phyloP scores from a whole-genome alignment of 37 sponge, comb jelly and placozoan genomes.

The Dysidea cf. avara region DNA sequence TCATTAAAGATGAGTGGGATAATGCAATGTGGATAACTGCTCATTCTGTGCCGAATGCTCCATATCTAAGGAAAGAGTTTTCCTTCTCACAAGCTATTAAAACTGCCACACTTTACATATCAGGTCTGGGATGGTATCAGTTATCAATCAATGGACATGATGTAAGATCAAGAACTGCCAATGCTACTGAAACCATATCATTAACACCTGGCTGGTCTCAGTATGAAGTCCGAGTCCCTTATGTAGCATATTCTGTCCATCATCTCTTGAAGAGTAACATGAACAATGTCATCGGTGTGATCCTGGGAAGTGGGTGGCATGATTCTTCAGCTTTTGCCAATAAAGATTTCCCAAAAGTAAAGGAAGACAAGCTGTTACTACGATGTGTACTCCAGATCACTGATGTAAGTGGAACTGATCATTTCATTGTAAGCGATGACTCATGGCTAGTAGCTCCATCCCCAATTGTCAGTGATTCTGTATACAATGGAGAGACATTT shows the following conservation, averaged over 20 bases:
- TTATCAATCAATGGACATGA: slow-evolving; percentile 53
- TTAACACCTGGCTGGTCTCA: slow-evolving; percentile 71
- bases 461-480: slow-evolving; percentile 17
- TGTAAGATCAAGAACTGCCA: background rate
- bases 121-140: slow-evolving; percentile 55
- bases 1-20: slow-evolving; percentile 17
- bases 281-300: slow-evolving; percentile 18
- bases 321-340: slow-evolving; percentile 14
- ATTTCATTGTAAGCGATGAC: slow-evolving; percentile 19
- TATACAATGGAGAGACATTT: slow-evolving; percentile 60
- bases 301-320: slow-evolving; percentile 53
- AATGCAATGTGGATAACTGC: slow-evolving; percentile 57
- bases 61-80: slow-evolving; percentile 10
- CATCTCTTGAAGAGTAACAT: background rate
- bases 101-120: slow-evolving; percentile 34
- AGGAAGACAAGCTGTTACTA: slow-evolving; percentile 19
- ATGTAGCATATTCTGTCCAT: slow-evolving; percentile 26
- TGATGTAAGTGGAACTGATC: background rate
- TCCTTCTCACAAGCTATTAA: background rate
- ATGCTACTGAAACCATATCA: slow-evolving; percentile 25
- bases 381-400: slow-evolving; percentile 18
- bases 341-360: slow-evolving; percentile 19
- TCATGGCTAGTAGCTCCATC: slow-evolving; percentile 29
- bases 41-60: slow-evolving; percentile 8
- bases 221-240: slow-evolving; percentile 40